Percentiles rank a stretch among this genome's conserved stretches.
These are phyloP conservation scores for Nyctibius grandis DNA, from an alignment of 2,797 vertebrate species.

Conservation along the genomic window DNA sequence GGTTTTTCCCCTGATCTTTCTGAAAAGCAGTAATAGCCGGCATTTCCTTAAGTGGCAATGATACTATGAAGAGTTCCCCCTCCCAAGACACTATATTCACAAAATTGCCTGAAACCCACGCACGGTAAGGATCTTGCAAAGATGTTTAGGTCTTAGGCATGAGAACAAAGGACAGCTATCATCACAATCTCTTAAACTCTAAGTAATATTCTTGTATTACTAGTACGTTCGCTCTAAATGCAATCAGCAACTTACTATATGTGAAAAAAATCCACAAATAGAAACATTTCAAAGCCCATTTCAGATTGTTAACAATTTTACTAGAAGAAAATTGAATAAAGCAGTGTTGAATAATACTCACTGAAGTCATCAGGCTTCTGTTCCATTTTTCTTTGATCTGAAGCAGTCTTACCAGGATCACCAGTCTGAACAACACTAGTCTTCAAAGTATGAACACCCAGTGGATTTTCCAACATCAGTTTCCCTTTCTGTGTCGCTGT, in stretches of 20 bases:
- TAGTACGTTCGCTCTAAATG: neutral
- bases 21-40: neutral
- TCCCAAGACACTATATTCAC: neutral
- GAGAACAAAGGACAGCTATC: neutral
- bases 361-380: constrained; percentile 70
- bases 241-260: neutral
- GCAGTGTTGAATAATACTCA: constrained; percentile 66
- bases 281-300: neutral
- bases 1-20: neutral
- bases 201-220: neutral
- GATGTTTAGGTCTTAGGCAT: neutral
- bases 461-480: constrained; percentile 41
- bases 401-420: constrained; percentile 68
- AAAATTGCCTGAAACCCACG: neutral
- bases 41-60: neutral
- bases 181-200: neutral
- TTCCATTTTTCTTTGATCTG: constrained; percentile 65
- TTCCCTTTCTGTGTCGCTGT: constrained; percentile 49
- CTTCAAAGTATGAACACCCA: constrained; percentile 55
- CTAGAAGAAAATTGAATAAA: constrained; percentile 1
- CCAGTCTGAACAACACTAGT: constrained; percentile 36
- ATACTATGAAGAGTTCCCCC: neutral
- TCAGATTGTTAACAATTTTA: neutral
- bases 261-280: neutral
- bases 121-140: neutral